Conservation (phyloP, 1,140 invertebrate species). For the Saccostrea echinata region DNA sequence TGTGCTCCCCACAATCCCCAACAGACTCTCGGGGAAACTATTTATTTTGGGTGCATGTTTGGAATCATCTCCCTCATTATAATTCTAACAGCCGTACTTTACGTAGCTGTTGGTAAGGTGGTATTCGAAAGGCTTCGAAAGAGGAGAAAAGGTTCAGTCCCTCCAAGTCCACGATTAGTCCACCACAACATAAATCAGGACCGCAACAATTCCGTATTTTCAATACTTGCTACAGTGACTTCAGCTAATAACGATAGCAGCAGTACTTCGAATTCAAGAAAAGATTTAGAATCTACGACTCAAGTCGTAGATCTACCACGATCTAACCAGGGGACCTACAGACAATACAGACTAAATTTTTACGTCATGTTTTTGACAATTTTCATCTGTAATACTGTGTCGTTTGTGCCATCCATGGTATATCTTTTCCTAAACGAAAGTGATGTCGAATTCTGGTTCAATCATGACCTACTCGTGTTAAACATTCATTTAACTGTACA, state of each 20-base stretch:
- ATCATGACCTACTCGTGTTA: background rate
- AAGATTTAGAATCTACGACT: background rate
- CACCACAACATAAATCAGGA: background rate
- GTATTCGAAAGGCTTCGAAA: slow-evolving; percentile 7
- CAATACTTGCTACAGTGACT: background rate
- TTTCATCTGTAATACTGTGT: background rate
- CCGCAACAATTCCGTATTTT: background rate
- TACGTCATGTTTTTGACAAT: slow-evolving; percentile 14
- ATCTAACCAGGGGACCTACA: background rate
- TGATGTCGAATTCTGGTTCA: background rate
- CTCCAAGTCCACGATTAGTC: background rate
- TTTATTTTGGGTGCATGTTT: slow-evolving; percentile 9
- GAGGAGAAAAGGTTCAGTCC: background rate
- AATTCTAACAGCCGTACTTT: background rate
- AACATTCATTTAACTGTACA: background rate
- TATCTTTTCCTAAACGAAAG: background rate
- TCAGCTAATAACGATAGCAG: background rate
- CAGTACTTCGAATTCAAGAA: background rate
- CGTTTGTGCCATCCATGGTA: background rate
- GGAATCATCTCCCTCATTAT: background rate
- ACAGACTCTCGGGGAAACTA: background rate
- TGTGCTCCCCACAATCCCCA: slow-evolving; percentile 16
- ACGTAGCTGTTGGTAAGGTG: background rate
- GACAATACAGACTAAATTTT: slow-evolving; percentile 2
- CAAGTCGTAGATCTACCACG: background rate